These are phyloP conservation scores for Zosterops pallidus DNA, from an alignment of 2,113 vertebrate species.

Conservation along the genomic window DNA sequence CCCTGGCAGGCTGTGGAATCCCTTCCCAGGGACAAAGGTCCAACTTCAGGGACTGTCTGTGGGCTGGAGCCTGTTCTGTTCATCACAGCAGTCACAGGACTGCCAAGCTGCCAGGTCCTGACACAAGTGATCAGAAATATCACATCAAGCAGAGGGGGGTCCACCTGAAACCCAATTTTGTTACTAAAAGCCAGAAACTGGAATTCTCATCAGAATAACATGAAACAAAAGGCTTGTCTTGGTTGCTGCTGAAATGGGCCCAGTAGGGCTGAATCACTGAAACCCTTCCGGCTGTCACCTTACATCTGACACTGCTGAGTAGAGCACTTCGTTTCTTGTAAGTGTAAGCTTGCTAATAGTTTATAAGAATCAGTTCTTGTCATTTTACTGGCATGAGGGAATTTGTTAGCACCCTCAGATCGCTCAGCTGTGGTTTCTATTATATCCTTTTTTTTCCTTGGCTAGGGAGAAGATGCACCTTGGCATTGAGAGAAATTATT, in stretches of 20 bases:
- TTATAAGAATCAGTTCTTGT: background rate
- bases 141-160: accelerated
- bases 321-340: background rate
- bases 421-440: background rate
- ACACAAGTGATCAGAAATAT: background rate
- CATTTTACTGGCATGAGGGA: background rate
- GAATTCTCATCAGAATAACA: background rate
- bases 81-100: background rate
- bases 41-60: background rate
- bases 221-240: background rate
- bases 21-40: background rate
- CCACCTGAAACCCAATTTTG: background rate
- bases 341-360: background rate
- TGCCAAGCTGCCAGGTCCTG: background rate
- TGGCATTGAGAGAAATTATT: background rate
- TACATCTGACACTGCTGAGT: background rate
- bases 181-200: background rate
- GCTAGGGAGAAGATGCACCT: background rate
- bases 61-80: background rate
- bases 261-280: background rate
- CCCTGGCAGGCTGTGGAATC: background rate
- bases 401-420: background rate
- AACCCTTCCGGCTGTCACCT: background rate
- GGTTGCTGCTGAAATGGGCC: background rate
- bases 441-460: background rate